These are phyloP conservation scores for Euclidia mi DNA, from an alignment of 2,888 invertebrate species.

Conservation along the genomic window DNA sequence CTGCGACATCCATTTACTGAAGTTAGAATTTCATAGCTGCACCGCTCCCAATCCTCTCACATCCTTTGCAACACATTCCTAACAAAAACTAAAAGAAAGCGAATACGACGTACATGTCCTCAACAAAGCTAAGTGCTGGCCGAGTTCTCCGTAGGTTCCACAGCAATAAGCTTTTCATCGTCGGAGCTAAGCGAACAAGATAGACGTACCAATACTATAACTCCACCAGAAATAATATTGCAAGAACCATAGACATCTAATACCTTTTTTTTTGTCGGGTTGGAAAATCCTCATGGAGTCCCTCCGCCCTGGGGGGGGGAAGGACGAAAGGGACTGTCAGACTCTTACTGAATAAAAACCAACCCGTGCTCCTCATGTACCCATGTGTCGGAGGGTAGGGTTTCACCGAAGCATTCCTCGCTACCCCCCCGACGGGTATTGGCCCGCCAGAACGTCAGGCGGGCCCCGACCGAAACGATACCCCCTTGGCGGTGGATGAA, in stretches of 20 bases:
- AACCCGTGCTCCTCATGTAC: no score
- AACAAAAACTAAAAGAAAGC: constrained; percentile 45
- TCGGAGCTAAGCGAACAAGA: constrained; percentile 50
- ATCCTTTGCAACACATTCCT: constrained; percentile 35
- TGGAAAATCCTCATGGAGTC: no score
- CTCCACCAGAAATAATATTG: constrained; percentile 11
- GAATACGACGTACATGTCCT: constrained; percentile 43
- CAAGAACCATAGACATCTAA: constrained; percentile 3
- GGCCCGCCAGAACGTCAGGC: no score
- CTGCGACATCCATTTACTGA: constrained; percentile 9
- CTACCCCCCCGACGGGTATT: no score
- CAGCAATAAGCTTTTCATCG: constrained; percentile 65
- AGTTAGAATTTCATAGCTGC: constrained; percentile 27
- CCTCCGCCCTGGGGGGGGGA: no score
- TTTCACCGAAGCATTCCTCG: no score
- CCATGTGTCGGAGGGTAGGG: no score
- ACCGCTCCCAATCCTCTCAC: constrained; percentile 29
- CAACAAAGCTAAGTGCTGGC: constrained; percentile 66
- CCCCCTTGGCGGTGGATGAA: no score
- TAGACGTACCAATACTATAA: constrained; percentile 25
- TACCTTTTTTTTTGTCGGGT: no score
- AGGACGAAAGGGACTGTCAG: no score
- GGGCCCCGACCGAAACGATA: no score
- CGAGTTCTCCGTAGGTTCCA: constrained; percentile 53
- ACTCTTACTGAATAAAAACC: no score